These are phyloP conservation scores for Drosophila suboccidentalis DNA, from an alignment of 2,888 invertebrate species.

Conservation along the genomic window DNA sequence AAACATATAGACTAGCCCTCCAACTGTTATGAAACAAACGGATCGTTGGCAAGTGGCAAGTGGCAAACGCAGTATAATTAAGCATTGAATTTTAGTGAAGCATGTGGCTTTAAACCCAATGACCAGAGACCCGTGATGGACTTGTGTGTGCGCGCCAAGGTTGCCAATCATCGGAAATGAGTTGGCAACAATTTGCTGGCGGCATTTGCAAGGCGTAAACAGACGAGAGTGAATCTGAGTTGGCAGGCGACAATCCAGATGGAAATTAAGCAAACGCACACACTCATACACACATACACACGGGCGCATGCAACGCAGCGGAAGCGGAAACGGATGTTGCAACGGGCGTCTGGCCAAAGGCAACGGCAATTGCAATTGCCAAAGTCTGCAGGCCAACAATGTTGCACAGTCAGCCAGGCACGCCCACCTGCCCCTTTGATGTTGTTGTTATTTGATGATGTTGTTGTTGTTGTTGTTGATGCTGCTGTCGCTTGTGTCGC, in stretches of 20 bases:
- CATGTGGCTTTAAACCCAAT: conserved; percentile 4
- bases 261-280: conserved; percentile 53
- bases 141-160: conserved; percentile 21
- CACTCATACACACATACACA: background rate
- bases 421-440: conserved; percentile 17
- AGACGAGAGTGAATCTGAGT: conserved; percentile 29
- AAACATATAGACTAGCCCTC: background rate
- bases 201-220: conserved; percentile 27
- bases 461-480: conserved; percentile 19
- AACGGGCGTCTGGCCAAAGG: conserved; percentile 41
- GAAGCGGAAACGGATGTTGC: conserved; percentile 63
- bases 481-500: conserved; percentile 65
- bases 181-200: conserved; percentile 54
- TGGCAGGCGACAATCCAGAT: conserved; percentile 56
- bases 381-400: conserved; percentile 33
- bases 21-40: conserved; percentile 19
- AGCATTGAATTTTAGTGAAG: conserved; percentile 9
- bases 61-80: conserved; percentile 8
- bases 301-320: conserved; percentile 43
- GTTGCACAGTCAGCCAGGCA: conserved; percentile 27
- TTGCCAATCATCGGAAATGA: conserved; percentile 59
- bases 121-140: conserved; percentile 20
- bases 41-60: conserved; percentile 13
- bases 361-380: conserved; percentile 47
- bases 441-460: conserved; percentile 11